Conservation (phyloP, 64 coral and sea anemone genomes). For the Pocillopora damicornis region DNA sequence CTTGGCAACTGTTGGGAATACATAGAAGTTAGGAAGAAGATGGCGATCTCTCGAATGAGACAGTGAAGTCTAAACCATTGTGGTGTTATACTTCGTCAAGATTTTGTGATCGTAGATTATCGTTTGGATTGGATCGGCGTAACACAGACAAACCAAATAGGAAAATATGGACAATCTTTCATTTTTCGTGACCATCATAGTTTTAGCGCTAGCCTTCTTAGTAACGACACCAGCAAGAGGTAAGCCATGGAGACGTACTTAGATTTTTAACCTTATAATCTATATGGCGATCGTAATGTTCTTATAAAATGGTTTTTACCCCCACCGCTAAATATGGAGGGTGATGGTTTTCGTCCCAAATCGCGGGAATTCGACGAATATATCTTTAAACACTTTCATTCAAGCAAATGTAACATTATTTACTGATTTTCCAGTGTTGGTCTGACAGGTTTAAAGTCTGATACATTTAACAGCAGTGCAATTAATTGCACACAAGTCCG, state of each 20-base stretch:
- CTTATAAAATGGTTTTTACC: too few relatives aligned
- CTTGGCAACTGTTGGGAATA: background rate
- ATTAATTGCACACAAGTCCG: background rate
- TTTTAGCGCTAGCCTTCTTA: background rate
- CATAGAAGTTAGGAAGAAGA: background rate
- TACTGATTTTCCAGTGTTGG: background rate
- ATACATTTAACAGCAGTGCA: background rate
- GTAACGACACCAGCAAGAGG: background rate
- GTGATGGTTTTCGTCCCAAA: too few relatives aligned
- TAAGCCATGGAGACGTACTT: background rate
- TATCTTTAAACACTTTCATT: background rate
- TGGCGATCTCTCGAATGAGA: background rate
- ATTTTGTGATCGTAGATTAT: background rate
- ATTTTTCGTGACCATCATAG: background rate
- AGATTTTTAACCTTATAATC: background rate
- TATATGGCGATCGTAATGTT: background rate
- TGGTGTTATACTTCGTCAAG: background rate
- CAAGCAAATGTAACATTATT: background rate
- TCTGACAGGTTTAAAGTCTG: background rate
- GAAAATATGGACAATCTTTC: slow-evolving; percentile 34
- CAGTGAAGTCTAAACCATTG: background rate
- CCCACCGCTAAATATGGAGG: too few relatives aligned
- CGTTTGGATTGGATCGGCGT: background rate
- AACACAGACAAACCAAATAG: background rate
- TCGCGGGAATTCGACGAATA: too few relatives aligned